Conservation (phyloP, 2,113 vertebrate genomes). For the Phalacrocorax brasilianus region DNA sequence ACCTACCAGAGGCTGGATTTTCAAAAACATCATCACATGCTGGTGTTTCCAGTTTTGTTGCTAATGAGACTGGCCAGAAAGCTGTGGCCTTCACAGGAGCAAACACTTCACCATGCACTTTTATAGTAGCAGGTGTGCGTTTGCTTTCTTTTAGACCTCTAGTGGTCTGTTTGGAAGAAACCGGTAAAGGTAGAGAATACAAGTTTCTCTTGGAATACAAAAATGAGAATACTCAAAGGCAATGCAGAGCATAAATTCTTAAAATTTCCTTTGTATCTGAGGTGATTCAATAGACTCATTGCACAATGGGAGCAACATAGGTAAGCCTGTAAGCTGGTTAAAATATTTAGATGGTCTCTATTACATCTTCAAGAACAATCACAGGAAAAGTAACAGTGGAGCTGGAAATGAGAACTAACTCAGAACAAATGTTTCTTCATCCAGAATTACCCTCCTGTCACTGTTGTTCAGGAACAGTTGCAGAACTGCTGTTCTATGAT, state of each 20-base stretch:
- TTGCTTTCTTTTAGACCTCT: not conserved
- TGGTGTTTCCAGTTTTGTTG: not conserved
- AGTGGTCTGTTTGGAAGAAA: not conserved
- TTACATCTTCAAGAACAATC: not conserved
- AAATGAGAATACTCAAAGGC: not conserved
- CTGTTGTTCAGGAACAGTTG: not conserved
- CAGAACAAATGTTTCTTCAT: not conserved
- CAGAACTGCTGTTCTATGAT: not conserved
- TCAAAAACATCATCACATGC: not conserved
- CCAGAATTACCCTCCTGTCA: not conserved
- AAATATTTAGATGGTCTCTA: not conserved
- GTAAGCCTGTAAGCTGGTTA: not conserved
- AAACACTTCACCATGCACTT: not conserved
- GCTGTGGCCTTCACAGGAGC: not conserved
- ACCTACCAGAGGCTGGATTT: not conserved
- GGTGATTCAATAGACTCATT: not conserved
- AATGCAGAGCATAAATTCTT: not conserved
- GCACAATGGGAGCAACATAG: not conserved
- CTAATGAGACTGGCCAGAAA: not conserved
- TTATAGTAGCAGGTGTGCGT: not conserved
- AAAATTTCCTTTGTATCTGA: not conserved
- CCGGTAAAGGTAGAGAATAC: not conserved
- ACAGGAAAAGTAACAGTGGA: not conserved
- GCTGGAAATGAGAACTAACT: not conserved
- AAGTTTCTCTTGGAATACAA: not conserved